Percentiles rank a stretch among this genome's conserved stretches.
These are phyloP conservation scores for Lamproptera curius DNA, from an alignment of 2,888 invertebrate species.

Conservation along the genomic window DNA sequence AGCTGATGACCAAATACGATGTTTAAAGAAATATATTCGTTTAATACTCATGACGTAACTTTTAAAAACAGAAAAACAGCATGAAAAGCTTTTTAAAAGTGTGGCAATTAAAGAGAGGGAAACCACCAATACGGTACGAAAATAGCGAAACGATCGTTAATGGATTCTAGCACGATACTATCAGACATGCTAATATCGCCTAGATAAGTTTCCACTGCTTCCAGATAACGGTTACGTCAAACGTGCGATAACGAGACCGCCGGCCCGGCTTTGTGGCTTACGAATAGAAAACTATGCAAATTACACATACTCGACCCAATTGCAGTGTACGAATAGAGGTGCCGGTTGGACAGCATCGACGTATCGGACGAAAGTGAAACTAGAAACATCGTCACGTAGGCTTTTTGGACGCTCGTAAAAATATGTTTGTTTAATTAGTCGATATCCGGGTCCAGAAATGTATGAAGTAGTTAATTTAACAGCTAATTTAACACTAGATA, in stretches of 20 bases:
- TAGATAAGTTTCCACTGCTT: constrained; percentile 11
- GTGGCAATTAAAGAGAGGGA: too few species aligned
- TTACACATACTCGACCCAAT: constrained; percentile 21
- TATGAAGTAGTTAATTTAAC: too few species aligned
- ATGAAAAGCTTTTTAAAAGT: too few species aligned
- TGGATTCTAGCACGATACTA: not conserved
- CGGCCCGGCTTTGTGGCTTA: constrained; percentile 8
- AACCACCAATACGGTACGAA: not conserved
- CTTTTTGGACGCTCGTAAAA: not conserved
- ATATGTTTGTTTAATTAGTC: too few species aligned
- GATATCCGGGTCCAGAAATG: too few species aligned
- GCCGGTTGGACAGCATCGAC: not conserved
- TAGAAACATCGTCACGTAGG: too few species aligned
- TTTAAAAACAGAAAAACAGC: too few species aligned
- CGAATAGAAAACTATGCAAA: constrained; percentile 27
- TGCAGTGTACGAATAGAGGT: constrained; percentile 20
- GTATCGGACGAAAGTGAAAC: constrained; percentile 7
- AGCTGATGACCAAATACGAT: too few species aligned
- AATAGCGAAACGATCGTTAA: constrained; percentile 4
- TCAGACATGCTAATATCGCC: constrained; percentile 4
- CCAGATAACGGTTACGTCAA: constrained; percentile 15
- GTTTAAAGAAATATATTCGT: too few species aligned
- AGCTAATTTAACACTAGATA: too few species aligned
- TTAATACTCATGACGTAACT: not conserved
- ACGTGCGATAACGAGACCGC: constrained; percentile 4